These are phyloP conservation scores for Phoebastria nigripes DNA, from an alignment of 2,797 vertebrate genomes.

Conservation along the genomic window DNA sequence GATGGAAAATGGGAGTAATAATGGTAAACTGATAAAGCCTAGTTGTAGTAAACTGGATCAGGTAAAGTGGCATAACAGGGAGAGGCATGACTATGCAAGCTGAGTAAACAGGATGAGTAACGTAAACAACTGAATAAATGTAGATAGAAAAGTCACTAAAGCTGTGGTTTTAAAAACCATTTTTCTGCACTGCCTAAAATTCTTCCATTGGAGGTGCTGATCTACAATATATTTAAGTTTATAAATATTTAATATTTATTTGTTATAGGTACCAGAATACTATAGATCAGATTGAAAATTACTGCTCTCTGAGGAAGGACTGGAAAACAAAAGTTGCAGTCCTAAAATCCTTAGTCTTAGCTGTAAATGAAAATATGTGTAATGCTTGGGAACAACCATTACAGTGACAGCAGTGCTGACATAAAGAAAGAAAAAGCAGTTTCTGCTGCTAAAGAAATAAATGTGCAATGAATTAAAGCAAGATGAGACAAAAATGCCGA, in stretches of 20 bases:
- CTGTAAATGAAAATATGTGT: neutral
- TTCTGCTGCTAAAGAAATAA: neutral
- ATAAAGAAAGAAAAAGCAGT: neutral
- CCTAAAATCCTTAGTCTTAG: neutral
- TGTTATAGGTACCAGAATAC: neutral
- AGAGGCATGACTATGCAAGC: neutral
- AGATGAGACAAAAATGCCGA: neutral
- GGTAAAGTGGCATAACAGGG: neutral
- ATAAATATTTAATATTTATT: neutral
- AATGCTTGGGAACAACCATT: neutral
- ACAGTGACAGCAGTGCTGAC: neutral
- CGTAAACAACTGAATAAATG: neutral
- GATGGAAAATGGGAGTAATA: neutral
- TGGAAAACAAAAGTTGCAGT: neutral
- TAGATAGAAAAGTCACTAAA: neutral
- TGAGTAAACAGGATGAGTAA: neutral
- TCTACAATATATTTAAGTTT: neutral
- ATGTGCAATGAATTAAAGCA: neutral
- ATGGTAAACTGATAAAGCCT: neutral
- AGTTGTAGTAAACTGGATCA: neutral
- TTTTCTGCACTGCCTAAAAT: neutral
- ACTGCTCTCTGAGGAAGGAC: neutral
- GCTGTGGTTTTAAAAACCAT: neutral
- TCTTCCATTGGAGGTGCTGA: neutral
- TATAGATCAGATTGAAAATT: neutral